Evolutionary conservation across 35 echinoderm and acorn worm species (phyloP).

Genomic region (Ophiothrix spiculata): DNA sequence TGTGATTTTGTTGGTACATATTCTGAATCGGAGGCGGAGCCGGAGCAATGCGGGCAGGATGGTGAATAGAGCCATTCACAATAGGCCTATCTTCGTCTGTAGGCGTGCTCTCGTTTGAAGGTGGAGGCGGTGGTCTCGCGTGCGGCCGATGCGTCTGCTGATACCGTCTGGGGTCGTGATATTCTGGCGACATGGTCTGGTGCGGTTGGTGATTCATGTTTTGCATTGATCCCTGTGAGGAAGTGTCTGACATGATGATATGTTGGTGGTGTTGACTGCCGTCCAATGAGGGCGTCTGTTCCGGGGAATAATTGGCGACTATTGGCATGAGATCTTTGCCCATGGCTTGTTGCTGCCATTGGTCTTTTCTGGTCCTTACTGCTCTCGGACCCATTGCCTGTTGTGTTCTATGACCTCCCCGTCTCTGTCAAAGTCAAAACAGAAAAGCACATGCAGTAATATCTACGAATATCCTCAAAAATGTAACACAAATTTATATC

Average conservation of each 20-base stretch:
- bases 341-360: conserved; percentile 15
- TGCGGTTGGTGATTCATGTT: conserved; percentile 26
- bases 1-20: not conserved
- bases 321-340: conserved; percentile 25
- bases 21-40: conserved; percentile 32
- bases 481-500: too few relatives aligned
- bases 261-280: conserved; percentile 1
- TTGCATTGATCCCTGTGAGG: conserved; percentile 5
- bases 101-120: conserved; percentile 22
- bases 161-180: not conserved
- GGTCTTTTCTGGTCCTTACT: conserved; percentile 9
- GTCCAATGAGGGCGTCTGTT: conserved; percentile 29
- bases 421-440: conserved; percentile 9
- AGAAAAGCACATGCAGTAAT: too few relatives aligned
- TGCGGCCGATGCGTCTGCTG: not conserved
- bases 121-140: conserved; percentile 35
- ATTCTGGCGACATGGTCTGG: conserved; percentile 4
- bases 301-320: not conserved
- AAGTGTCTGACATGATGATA: not conserved
- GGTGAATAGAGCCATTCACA: conserved; percentile 26
- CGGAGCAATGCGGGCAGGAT: conserved; percentile 39
- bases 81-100: conserved; percentile 6
- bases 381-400: not conserved
- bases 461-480: too few relatives aligned
- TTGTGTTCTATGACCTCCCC: not conserved